Evolutionary conservation across 2,797 vertebrate genomes (phyloP), one percentile per base, ranked within the genome.

Genomic region (Parauchenoglanis punctatus): DNA sequence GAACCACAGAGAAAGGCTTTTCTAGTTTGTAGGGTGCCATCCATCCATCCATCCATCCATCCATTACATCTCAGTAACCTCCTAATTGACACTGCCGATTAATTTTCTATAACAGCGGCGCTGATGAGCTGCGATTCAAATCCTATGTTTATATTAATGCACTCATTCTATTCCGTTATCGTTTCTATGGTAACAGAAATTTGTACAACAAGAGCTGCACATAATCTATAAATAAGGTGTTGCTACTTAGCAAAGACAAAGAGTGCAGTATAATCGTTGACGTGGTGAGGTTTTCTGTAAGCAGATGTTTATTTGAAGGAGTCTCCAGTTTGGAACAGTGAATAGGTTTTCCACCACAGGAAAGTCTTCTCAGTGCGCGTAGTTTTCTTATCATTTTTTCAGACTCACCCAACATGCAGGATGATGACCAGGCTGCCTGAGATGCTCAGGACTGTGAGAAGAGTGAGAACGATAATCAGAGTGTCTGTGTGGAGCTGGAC

Each of bases 381-480:
- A 28, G 59, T 23, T 23, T 52, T 54, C 28, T 65, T 31, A 10
- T 31, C 72, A 17, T 67, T 15, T 40, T 59, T n/a, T 76, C 25
- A 56, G 31, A 86, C 77, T 68, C 73, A 91, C 91, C 81, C 59
- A 10, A 83, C 20, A 28, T 56, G 25, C 17, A 13, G 7, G 56
- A 90, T 18, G 78, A 90, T 70, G 56, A 20, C 56, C 56, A 91
- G 40, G 28, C 83, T 89, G 25, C 81, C 86, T 10, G 46, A 81
- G 7, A 90, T 67, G 83, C 86, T 87, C 61, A 91, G 78, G 5
- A 18, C 73, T 25, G 80, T 84, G 59, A 90, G 77, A 63, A 85
- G 49, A 54, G 76, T 54, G 59, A 88, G 11, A 23, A 23, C 52
- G 59, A 87, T 85, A 73, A 89, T 35, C 7, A 90, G 61, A 23